Evolutionary conservation across 2,797 vertebrate species (phyloP).

Genomic region (Ptychadena robeensis): DNA sequence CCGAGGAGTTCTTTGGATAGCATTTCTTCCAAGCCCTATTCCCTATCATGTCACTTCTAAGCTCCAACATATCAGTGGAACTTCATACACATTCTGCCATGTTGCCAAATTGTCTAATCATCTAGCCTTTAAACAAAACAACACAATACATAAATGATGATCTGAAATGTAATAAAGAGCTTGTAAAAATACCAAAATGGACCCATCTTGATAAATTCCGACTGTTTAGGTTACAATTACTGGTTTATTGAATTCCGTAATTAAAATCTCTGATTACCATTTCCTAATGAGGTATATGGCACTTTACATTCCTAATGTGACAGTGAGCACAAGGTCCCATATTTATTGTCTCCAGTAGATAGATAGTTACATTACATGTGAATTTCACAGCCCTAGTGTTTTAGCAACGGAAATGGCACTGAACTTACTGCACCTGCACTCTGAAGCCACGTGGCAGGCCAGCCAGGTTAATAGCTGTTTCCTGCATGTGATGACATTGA

Average conservation of each 20-base stretch:
- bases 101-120: background rate
- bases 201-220: slow-evolving; percentile 31
- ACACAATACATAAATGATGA: background rate
- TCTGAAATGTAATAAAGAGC: background rate
- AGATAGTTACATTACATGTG: slow-evolving; percentile 40
- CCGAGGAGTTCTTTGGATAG: too few species aligned
- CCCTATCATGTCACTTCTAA: too few species aligned
- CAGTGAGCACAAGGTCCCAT: slow-evolving; percentile 28
- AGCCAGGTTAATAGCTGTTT: slow-evolving; percentile 58
- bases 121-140: background rate
- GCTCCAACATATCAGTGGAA: too few species aligned
- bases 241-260: slow-evolving; percentile 46
- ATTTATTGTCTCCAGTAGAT: slow-evolving; percentile 36
- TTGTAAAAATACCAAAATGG: slow-evolving; percentile 5
- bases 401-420: slow-evolving; percentile 38
- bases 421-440: slow-evolving; percentile 41
- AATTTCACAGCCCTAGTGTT: slow-evolving; percentile 32
- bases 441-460: slow-evolving; percentile 40
- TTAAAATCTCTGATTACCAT: slow-evolving; percentile 48
- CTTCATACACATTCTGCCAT: too few species aligned
- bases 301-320: slow-evolving; percentile 43
- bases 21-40: too few species aligned
- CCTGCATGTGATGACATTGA: slow-evolving; percentile 65
- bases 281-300: slow-evolving; percentile 38
- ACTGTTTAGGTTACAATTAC: slow-evolving; percentile 42